A percentile compares a stretch with the other conserved stretches of the same genome.
Evolutionary conservation across 2,797 vertebrate genomes (phyloP).

Genomic region (Poeciliopsis presidionis): DNA sequence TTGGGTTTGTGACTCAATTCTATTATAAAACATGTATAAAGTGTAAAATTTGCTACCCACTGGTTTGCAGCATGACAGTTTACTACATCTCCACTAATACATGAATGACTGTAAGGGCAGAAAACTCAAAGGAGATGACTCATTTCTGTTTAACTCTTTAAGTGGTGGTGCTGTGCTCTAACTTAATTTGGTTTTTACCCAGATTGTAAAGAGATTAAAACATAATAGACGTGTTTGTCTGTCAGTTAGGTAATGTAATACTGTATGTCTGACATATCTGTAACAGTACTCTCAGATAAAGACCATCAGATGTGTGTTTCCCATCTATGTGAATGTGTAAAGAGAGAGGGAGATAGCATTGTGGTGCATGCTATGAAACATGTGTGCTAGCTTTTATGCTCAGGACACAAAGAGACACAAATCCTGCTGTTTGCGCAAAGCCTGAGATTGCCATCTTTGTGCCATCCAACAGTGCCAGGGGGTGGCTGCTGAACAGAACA

Average conservation of each 20-base stretch:
- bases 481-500: conserved; percentile 29
- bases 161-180: background rate
- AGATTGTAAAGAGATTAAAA: conserved; percentile 10
- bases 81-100: background rate
- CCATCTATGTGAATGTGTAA: conserved; percentile 7
- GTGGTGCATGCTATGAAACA: conserved; percentile 19
- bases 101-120: background rate
- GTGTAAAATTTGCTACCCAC: background rate
- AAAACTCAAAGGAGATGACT: background rate
- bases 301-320: background rate
- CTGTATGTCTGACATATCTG: background rate
- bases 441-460: conserved; percentile 31
- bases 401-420: conserved; percentile 17
- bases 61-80: background rate
- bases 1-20: background rate
- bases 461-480: conserved; percentile 39
- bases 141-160: background rate
- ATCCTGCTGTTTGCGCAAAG: conserved; percentile 28
- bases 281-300: conserved; percentile 5
- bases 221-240: conserved; percentile 4
- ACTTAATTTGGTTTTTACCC: conserved; percentile 15
- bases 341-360: conserved; percentile 24
- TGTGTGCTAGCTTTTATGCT: conserved; percentile 44
- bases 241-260: conserved; percentile 6
- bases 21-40: background rate